phyloP scores from a whole-genome alignment of 2,888 invertebrate species.

The Tetranychus truncatus region DNA sequence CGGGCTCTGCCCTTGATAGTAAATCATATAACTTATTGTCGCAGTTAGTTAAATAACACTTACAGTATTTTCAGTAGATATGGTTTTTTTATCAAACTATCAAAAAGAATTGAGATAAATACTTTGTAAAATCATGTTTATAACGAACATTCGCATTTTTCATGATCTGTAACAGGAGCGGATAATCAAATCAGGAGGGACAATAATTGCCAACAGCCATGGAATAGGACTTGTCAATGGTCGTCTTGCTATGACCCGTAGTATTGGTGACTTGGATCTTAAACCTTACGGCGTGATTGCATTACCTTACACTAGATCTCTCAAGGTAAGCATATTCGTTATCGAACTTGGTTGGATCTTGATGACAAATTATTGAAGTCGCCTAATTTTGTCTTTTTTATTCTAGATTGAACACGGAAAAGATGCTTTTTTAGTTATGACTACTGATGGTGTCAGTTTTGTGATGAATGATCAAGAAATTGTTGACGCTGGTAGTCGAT shows the following conservation, averaged over 20 bases:
- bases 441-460: constrained; percentile 38
- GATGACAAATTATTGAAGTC: not conserved
- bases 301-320: constrained; percentile 33
- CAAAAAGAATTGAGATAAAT: too few species aligned
- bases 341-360: not conserved
- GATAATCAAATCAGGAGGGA: constrained; percentile 34
- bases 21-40: too few species aligned
- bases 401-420: constrained; percentile 35
- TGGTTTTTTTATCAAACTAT: too few species aligned
- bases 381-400: constrained; percentile 2
- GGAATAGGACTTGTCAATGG: constrained; percentile 36
- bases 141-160: not conserved
- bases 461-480: constrained; percentile 37
- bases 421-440: constrained; percentile 37
- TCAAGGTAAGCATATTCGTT: constrained; percentile 30
- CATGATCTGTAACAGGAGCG: constrained; percentile 28
- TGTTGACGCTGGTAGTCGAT: constrained; percentile 34
- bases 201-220: constrained; percentile 32
- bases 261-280: constrained; percentile 38
- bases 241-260: constrained; percentile 38
- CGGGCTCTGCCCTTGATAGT: too few species aligned
- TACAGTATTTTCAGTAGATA: too few species aligned
- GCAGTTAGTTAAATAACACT: too few species aligned
- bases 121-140: too few species aligned
- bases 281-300: constrained; percentile 38